phyloP scores from a whole-genome alignment of 2,797 vertebrate genomes.

The Eulemur mongoz region DNA sequence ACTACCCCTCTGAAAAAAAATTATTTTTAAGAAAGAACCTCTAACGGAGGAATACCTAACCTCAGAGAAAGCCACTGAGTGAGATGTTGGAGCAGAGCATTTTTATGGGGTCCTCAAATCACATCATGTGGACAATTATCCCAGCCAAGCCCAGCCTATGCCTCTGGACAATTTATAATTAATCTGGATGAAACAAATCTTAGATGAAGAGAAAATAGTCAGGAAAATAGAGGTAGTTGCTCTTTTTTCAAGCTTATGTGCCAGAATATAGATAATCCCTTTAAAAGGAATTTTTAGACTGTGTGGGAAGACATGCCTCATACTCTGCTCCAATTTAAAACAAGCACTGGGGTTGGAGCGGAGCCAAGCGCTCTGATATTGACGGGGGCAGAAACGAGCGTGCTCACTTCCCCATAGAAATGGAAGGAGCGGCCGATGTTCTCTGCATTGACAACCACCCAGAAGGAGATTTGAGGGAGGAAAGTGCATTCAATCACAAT shows the following conservation, averaged over 20 bases:
- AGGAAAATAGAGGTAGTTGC: constrained; percentile 29
- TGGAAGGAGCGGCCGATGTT: not conserved
- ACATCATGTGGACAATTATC: not conserved
- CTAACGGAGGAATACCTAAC: not conserved
- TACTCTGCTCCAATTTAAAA: constrained; percentile 68
- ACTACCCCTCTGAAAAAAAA: not conserved
- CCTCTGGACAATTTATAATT: constrained; percentile 28
- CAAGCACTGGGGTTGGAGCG: constrained; percentile 44
- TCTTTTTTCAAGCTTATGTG: constrained; percentile 55
- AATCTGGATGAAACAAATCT: constrained; percentile 2
- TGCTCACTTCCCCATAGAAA: not conserved
- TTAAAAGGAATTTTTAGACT: constrained; percentile 78
- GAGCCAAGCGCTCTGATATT: constrained; percentile 40
- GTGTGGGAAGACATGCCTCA: constrained; percentile 71
- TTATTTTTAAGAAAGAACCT: not conserved
- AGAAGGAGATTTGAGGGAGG: not conserved
- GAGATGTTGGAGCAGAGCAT: not conserved
- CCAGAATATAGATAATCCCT: constrained; percentile 70
- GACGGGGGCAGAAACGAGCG: not conserved
- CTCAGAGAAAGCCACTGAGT: not conserved
- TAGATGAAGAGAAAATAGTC: constrained; percentile 20
- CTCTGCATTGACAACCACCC: not conserved
- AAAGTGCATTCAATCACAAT: not conserved
- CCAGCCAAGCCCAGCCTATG: not conserved
- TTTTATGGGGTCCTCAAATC: not conserved